phyloP scores from a whole-genome alignment of 2,113 vertebrate genomes.

The Notarius quadriscutis region DNA sequence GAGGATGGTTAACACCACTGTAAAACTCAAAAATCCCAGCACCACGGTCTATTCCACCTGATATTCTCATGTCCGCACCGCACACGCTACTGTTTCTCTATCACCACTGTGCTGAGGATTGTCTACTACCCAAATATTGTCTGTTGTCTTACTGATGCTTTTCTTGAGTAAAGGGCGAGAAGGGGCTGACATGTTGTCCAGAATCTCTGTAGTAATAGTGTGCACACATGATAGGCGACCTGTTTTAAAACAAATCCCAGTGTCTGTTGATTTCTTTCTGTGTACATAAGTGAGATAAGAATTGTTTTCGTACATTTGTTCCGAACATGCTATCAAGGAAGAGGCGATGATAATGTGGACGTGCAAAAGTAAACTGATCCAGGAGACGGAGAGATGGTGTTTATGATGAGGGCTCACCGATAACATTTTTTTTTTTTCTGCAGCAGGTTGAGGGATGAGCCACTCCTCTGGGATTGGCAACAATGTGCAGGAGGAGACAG shows the following conservation, averaged over 20 bases:
- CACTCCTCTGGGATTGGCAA: slow-evolving; percentile 72
- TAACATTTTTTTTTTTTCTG: slow-evolving; percentile 38
- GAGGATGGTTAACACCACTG: not conserved
- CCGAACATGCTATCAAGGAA: not conserved
- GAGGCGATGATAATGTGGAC: slow-evolving; percentile 11
- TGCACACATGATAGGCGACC: not conserved
- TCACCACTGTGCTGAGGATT: not conserved
- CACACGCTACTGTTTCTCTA: not conserved
- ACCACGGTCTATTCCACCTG: not conserved
- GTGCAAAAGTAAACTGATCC: slow-evolving; percentile 20
- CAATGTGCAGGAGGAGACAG: slow-evolving; percentile 70
- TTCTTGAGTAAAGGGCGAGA: not conserved
- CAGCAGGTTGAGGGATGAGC: slow-evolving; percentile 78
- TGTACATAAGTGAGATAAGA: slow-evolving; percentile 14
- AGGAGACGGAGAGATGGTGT: slow-evolving; percentile 8
- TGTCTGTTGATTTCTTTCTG: not conserved
- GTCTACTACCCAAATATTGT: not conserved
- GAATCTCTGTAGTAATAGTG: not conserved
- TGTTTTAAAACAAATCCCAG: not conserved
- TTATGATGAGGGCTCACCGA: slow-evolving; percentile 12
- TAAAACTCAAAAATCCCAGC: not conserved
- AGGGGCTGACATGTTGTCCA: not conserved
- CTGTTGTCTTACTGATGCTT: not conserved
- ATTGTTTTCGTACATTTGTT: slow-evolving; percentile 36
- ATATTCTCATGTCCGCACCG: not conserved